phyloP scores from a whole-genome alignment of 2,888 invertebrate species.

The Odontocerum albicorne region DNA sequence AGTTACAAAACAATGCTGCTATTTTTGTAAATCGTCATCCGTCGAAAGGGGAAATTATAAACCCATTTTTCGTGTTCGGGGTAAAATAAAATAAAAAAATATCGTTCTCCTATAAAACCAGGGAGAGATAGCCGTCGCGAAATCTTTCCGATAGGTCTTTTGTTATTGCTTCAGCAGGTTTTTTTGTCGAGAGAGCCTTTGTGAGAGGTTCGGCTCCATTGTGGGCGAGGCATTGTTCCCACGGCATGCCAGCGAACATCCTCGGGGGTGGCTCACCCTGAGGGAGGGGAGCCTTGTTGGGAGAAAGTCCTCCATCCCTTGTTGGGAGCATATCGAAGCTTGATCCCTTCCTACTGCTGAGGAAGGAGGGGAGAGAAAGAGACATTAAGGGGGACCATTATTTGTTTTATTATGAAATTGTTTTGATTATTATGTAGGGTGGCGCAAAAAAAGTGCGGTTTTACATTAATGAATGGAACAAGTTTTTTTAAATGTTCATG shows the following conservation, averaged over 20 bases:
- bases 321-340: no score
- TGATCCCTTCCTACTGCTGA: no score
- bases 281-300: no score
- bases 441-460: background rate
- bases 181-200: slow-evolving; percentile 33
- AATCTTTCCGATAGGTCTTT: slow-evolving; percentile 34
- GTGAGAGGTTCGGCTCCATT: slow-evolving; percentile 28
- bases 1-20: background rate
- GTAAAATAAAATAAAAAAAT: slow-evolving; percentile 1
- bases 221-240: slow-evolving; percentile 32
- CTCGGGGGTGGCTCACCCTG: background rate
- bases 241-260: slow-evolving; percentile 15
- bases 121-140: slow-evolving; percentile 22
- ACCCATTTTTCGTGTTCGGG: slow-evolving; percentile 4
- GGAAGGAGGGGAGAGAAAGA: no score
- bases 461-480: no score
- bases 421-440: background rate
- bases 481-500: no score
- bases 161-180: slow-evolving; percentile 31
- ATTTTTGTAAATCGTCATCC: background rate
- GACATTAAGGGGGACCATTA: no score
- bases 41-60: slow-evolving; percentile 8
- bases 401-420: background rate
- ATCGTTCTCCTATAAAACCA: slow-evolving; percentile 4
- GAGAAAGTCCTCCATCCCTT: slow-evolving; percentile 1